phyloP scores from a whole-genome alignment of 2,797 vertebrate species.

The Periparus ater region DNA sequence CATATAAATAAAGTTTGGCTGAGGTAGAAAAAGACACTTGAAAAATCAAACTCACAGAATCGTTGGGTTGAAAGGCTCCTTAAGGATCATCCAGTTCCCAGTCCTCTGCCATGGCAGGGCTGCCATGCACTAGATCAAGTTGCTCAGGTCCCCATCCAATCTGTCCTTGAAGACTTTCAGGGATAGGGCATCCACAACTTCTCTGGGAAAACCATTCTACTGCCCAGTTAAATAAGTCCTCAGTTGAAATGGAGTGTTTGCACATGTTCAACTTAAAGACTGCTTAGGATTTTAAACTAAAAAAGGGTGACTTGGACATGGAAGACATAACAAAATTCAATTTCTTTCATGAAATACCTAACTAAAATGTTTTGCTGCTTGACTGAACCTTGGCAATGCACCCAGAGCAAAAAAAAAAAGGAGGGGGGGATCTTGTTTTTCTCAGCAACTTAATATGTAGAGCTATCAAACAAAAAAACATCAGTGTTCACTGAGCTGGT shows the following conservation, averaged over 20 bases:
- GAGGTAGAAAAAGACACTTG: not conserved
- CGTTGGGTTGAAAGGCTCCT: not conserved
- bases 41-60: not conserved
- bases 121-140: not conserved
- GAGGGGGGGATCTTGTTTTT: not conserved
- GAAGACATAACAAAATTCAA: not conserved
- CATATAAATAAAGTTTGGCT: not conserved
- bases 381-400: not conserved
- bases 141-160: not conserved
- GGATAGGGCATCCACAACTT: not conserved
- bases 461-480: constrained; percentile 17
- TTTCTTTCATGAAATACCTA: not conserved
- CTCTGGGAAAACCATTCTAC: not conserved
- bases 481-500: not conserved
- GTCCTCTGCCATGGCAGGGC: not conserved
- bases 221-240: not conserved
- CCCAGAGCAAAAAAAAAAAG: not conserved
- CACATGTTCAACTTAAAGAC: not conserved
- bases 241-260: not conserved
- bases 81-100: not conserved
- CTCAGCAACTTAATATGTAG: not conserved
- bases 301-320: not conserved
- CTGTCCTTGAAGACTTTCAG: not conserved
- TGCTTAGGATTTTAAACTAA: not conserved
- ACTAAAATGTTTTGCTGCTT: not conserved